Conservation (phyloP, 2,797 vertebrate genomes). For the Nannoperca obscura region DNA sequence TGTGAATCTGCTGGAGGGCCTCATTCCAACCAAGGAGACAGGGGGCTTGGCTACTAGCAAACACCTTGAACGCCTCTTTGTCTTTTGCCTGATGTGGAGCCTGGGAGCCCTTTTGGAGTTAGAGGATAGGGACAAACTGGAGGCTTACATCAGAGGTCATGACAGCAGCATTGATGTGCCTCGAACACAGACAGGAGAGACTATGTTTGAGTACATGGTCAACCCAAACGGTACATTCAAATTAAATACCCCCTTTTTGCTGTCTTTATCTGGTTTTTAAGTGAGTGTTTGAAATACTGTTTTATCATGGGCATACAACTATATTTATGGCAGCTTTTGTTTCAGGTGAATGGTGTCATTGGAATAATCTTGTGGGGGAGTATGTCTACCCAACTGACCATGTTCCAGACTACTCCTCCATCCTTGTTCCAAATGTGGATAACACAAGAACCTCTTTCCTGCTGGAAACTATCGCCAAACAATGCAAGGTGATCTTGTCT, state of each 20-base stretch:
- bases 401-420: conserved; percentile 88
- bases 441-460: conserved; percentile 91
- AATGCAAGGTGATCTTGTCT: conserved; percentile 62
- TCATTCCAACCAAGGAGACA: conserved; percentile 88
- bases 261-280: conserved; percentile 12
- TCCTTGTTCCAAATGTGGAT: conserved; percentile 93
- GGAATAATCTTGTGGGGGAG: conserved; percentile 84
- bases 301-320: background rate
- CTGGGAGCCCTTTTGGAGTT: conserved; percentile 88
- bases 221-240: conserved; percentile 80
- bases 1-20: conserved; percentile 88
- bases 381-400: conserved; percentile 85
- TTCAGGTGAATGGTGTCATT: conserved; percentile 90
- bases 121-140: conserved; percentile 86
- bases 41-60: conserved; percentile 74
- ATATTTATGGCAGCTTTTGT: conserved; percentile 13
- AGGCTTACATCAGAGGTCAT: conserved; percentile 83
- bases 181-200: conserved; percentile 76
- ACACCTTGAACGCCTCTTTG: conserved; percentile 87
- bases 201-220: conserved; percentile 90
- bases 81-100: conserved; percentile 93
- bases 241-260: background rate
- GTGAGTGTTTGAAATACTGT: background rate
- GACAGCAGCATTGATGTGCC: conserved; percentile 82
- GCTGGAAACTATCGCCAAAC: conserved; percentile 85